A percentile compares a stretch with the other conserved stretches of the same genome.
phyloP scores from a whole-genome alignment of 2,113 vertebrate genomes.

The Peucedramus taeniatus region DNA sequence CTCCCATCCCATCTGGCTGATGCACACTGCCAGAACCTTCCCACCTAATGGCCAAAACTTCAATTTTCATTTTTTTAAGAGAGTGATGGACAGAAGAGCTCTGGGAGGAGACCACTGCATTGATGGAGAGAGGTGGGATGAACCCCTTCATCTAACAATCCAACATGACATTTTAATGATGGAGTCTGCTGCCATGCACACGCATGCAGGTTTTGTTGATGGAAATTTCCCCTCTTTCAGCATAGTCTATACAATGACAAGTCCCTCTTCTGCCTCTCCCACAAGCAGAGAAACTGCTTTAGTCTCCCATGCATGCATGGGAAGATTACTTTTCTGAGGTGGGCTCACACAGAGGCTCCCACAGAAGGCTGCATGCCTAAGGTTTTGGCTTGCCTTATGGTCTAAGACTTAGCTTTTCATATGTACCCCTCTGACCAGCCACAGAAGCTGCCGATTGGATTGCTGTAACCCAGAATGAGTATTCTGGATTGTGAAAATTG shows the following conservation, averaged over 20 bases:
- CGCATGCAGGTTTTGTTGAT: neutral
- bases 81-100: neutral
- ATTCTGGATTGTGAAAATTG: neutral
- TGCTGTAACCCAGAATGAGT: neutral
- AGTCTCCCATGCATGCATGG: neutral
- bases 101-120: neutral
- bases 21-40: neutral
- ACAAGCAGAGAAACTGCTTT: neutral
- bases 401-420: neutral
- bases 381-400: neutral
- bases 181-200: neutral
- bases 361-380: no score
- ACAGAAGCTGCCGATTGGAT: neutral
- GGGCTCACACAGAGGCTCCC: neutral
- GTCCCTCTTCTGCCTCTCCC: neutral
- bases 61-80: neutral
- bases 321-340: neutral
- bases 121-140: neutral
- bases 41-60: neutral
- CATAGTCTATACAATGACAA: neutral
- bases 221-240: neutral
- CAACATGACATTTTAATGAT: neutral
- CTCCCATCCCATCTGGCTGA: neutral
- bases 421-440: neutral
- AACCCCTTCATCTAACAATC: neutral